Evolutionary conservation across 2,797 vertebrate species (phyloP).

Genomic region (Ispidina picta): DNA sequence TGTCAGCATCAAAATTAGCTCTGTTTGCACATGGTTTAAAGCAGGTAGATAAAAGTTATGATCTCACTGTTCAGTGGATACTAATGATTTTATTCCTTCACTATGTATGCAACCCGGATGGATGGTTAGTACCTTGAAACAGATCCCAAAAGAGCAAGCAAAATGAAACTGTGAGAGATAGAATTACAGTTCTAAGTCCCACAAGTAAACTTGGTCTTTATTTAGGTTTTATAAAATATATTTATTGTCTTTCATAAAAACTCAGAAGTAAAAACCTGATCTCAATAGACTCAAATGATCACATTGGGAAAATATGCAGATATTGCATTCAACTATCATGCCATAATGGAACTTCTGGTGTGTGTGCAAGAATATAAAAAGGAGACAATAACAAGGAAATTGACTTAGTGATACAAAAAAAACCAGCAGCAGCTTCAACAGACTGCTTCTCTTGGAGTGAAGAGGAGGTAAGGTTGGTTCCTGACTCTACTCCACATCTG

Average conservation of each 20-base stretch:
- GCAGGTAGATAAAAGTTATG: background rate
- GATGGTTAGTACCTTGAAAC: constrained; percentile 7
- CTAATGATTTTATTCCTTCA: background rate
- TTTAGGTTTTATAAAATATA: constrained; percentile 8
- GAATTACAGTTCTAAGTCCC: constrained; percentile 3
- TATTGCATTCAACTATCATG: background rate
- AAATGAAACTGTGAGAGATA: background rate
- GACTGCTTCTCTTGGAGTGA: background rate
- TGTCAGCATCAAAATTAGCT: background rate
- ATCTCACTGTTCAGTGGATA: background rate
- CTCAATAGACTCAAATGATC: background rate
- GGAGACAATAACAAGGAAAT: background rate
- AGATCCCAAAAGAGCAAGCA: background rate
- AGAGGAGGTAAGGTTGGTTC: background rate
- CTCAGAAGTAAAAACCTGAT: background rate
- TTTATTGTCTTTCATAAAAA: constrained; percentile 40
- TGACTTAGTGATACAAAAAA: background rate
- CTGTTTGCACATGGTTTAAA: background rate
- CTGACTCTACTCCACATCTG: background rate
- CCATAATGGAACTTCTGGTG: background rate
- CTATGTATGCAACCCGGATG: background rate
- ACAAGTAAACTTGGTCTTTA: background rate
- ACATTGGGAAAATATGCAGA: constrained; percentile 3
- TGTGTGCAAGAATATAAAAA: background rate
- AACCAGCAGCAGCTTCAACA: background rate